Evolutionary conservation across 30 jellyfish, hydroid and myxozoan genomes (phyloP).

Genomic region (Aurelia sp.): DNA sequence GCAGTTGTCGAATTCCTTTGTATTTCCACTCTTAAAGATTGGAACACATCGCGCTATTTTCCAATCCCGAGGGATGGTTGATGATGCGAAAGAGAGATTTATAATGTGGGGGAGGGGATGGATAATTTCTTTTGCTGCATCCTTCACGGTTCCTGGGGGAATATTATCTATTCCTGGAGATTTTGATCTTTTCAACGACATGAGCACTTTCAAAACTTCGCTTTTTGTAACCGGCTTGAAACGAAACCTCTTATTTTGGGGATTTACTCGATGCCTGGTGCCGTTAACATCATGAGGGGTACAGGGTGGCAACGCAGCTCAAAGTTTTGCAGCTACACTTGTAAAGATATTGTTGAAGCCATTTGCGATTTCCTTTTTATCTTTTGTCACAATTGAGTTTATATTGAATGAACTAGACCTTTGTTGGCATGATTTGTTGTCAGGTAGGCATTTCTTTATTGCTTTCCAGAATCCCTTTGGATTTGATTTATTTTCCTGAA

Average conservation of each 20-base stretch:
- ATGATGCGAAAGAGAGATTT: slow-evolving; percentile 54
- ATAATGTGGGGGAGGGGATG: slow-evolving; percentile 63
- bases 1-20: no score
- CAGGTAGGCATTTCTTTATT: slow-evolving; percentile 58
- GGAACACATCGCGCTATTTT: slow-evolving; percentile 69
- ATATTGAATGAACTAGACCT: slow-evolving; percentile 58
- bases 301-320: slow-evolving; percentile 21
- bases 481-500: background rate
- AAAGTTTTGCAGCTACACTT: slow-evolving; percentile 58
- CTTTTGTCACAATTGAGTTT: slow-evolving; percentile 42
- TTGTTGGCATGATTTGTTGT: slow-evolving; percentile 45
- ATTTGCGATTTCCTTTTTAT: slow-evolving; percentile 17
- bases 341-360: background rate
- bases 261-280: slow-evolving; percentile 37
- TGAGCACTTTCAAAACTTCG: slow-evolving; percentile 59
- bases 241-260: slow-evolving; percentile 49
- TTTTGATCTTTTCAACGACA: slow-evolving; percentile 48
- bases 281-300: slow-evolving; percentile 22
- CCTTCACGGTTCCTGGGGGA: slow-evolving; percentile 15
- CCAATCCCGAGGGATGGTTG: slow-evolving; percentile 63
- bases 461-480: slow-evolving; percentile 27
- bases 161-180: no score
- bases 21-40: no score
- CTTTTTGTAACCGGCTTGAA: slow-evolving; percentile 53
- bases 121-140: slow-evolving; percentile 56